These are phyloP conservation scores for Anas capensis DNA, from an alignment of 2,797 vertebrate species.

Conservation along the genomic window DNA sequence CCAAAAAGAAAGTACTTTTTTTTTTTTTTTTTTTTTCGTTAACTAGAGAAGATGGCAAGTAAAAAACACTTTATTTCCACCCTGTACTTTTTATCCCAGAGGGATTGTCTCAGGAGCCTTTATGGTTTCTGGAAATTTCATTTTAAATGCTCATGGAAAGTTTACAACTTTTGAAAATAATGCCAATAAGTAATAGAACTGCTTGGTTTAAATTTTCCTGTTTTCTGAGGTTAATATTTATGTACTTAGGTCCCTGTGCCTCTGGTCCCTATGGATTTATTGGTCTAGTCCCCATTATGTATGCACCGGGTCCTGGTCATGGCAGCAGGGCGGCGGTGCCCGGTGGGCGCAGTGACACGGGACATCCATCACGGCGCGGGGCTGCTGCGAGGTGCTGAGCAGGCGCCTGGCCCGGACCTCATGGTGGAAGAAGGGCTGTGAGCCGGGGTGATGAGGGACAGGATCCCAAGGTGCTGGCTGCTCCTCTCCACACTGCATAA, in stretches of 20 bases:
- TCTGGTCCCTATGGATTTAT: neutral
- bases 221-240: neutral
- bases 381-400: no score
- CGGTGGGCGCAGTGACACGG: rapidly evolving
- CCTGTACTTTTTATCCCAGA: neutral
- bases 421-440: neutral
- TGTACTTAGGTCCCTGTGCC: neutral
- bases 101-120: neutral
- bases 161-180: neutral
- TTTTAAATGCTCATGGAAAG: neutral
- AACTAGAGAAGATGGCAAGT: neutral
- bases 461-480: neutral
- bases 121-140: neutral
- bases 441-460: neutral
- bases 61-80: neutral
- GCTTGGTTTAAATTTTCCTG: neutral
- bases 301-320: rapidly evolving
- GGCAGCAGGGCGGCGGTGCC: rapidly evolving
- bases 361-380: no score
- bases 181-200: neutral
- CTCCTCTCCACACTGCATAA: neutral
- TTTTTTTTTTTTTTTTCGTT: neutral
- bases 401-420: neutral
- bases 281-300: no score
- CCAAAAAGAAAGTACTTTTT: neutral